Base-by-base conservation (phyloP, 1,140 invertebrate genomes). In the Orchestia grillus region DNA sequence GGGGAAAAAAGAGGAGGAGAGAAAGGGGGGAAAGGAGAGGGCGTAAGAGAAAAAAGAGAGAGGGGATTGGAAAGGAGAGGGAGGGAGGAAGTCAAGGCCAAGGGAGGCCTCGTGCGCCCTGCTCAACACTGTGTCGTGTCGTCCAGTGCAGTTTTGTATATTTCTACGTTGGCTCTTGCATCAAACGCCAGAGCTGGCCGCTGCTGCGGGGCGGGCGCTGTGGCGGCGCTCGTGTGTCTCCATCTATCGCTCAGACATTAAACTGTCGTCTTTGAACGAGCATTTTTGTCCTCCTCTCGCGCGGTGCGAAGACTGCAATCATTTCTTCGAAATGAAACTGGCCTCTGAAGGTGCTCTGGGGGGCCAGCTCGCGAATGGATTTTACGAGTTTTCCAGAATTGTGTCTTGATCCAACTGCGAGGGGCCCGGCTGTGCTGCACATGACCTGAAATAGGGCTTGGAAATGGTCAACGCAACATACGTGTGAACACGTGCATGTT, bases 81-180 rank as follows among this genome's bases (percentile, higher is more conserved):
- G 47, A 3, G 62, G 15, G 28, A 19, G 41, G 88, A 36, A 42
- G n/a, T 53, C 19, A 11, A 41, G 88, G 42, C 36, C 3, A 16
- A 87, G 40, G 36, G 28, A 41, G 3, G 88, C 47, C 43, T 94
- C 92, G 8, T 45, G 19, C n/a, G 43, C 92, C 23, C 44, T 94
- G 92, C 92, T 94, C 92, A 94, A 94, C 47, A 44, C 92, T 94
- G 44, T 94, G 44, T 44, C 88, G 88, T 94, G 3, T 94, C 28
- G 62, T 77, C 11, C 36, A 28, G 44, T 94, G 92, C 47, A 94
- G 44, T 94, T 94, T 94, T 94, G 92, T 94, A 94, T 94, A 94
- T 94, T 94, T 94, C 92, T 94, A 94, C 92, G 44, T 94, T 94
- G 44, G 92, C 43, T 44, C 92, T 44, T 94, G 3, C 40, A 45